Base-by-base conservation (phyloP, 2,113 vertebrate species). In the Serinus canaria region DNA sequence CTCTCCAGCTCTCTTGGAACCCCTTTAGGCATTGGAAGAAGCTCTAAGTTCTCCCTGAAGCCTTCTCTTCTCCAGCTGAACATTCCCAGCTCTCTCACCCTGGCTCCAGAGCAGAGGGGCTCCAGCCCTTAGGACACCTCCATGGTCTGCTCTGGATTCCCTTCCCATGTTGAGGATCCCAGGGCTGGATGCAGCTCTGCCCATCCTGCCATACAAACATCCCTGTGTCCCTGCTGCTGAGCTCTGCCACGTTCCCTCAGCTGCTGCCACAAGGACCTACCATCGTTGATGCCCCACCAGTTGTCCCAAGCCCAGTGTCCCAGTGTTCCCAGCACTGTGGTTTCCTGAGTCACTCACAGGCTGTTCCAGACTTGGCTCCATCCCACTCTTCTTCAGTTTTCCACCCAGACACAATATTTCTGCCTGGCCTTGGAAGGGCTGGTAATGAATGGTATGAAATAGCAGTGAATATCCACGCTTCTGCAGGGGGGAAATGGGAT, bases 241-340 rank as follows among this genome's bases (percentile, higher is more conserved):
- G 23, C 39, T 44, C 53, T 77, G 47, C 35, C 4, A 0, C 0
- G 0, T 13, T 56, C 46, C 13, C 21, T 63, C 41, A 43, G 44
- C 73, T 58, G 28, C 47, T 18, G 46, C 50, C 60, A 44, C 11
- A 4, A 39, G 69, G 14, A 35, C 14, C 43, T 66, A 10, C 27
- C 35, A 8, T 20, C 0, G 0, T 1, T 22, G 33, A 0, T 4
- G 25, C 27, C 8, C 52, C 15, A 11, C 21, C 37, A 2, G 1
- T 2, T 14, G 21, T 22, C 19, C 79, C 4, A 1, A 46, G 44
- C 46, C 35, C 67, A 50, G 21, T 58, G 55, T 58, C 22, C 52
- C 46, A 3, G 23, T 2, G 33, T 4, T 39, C 30, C 50, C 37
- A 7, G 20, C 0, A 0, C 72, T 17, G 28, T 3, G 18, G 3